Percentiles rank a stretch among this genome's conserved stretches.
Evolutionary conservation across 1,140 invertebrate genomes (phyloP).

Genomic region (Eufriesea mexicana): DNA sequence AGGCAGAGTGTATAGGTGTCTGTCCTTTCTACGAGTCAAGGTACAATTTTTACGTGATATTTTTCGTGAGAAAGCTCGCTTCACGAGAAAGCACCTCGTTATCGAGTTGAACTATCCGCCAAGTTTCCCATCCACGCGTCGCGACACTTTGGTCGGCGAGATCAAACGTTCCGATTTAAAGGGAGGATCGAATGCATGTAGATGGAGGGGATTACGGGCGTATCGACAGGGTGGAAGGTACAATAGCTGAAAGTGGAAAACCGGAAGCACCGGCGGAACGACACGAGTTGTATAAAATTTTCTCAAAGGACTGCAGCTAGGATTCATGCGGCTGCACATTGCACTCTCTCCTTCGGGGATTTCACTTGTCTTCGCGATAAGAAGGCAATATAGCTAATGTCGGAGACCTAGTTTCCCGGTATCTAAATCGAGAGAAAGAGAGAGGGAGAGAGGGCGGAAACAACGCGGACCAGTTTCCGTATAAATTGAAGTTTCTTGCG

Average conservation of each 20-base stretch:
- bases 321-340: conserved; percentile 17
- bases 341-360: conserved; percentile 29
- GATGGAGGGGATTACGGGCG: background rate
- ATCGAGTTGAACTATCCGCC: background rate
- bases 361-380: conserved; percentile 57
- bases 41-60: background rate
- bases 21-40: conserved; percentile 82
- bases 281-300: conserved; percentile 38
- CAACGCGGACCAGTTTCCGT: background rate
- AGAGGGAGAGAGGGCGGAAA: background rate
- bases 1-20: conserved; percentile 89
- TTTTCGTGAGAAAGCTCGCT: no score
- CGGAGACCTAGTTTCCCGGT: conserved; percentile 48
- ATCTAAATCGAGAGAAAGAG: conserved; percentile 37
- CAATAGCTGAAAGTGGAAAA: background rate
- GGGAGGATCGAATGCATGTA: background rate
- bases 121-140: background rate
- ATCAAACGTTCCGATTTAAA: background rate
- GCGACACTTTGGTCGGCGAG: background rate
- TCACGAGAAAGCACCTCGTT: no score
- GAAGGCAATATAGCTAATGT: conserved; percentile 43
- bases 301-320: conserved; percentile 16
- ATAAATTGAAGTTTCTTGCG: conserved; percentile 35
- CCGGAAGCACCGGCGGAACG: background rate
- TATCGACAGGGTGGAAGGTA: background rate